These are phyloP conservation scores for Drosophila saltans DNA, from an alignment of 1,140 invertebrate species.

Conservation along the genomic window DNA sequence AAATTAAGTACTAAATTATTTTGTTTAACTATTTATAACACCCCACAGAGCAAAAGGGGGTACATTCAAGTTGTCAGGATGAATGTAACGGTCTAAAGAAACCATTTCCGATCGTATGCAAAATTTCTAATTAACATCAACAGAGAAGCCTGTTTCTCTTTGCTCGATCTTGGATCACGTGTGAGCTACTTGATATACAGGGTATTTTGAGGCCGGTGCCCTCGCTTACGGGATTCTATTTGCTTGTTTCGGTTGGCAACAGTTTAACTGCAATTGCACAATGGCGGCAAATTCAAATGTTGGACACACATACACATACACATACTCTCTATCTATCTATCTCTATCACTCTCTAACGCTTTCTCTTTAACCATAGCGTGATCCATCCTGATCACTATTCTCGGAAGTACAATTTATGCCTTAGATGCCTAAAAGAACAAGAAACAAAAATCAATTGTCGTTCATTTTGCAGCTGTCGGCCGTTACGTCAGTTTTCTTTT, in stretches of 20 bases:
- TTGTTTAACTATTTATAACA: background rate
- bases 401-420: conserved; percentile 1
- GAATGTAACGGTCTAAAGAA: background rate
- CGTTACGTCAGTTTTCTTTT: conserved; percentile 49
- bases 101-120: no score
- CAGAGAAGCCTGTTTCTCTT: no score
- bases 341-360: background rate
- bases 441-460: conserved; percentile 3
- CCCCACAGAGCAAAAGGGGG: background rate
- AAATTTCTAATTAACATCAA: no score
- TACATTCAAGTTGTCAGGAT: background rate
- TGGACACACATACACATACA: no score
- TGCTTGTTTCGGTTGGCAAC: background rate
- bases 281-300: conserved; percentile 7
- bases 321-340: background rate
- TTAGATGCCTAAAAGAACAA: background rate
- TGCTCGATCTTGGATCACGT: no score
- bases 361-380: background rate
- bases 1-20: conserved; percentile 1
- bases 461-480: conserved; percentile 18
- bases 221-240: background rate
- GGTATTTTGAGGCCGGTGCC: background rate
- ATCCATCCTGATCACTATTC: conserved; percentile 7
- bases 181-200: background rate
- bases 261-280: background rate